These are phyloP conservation scores for Passer montanus DNA, from an alignment of 2,113 vertebrate species.

Conservation along the genomic window DNA sequence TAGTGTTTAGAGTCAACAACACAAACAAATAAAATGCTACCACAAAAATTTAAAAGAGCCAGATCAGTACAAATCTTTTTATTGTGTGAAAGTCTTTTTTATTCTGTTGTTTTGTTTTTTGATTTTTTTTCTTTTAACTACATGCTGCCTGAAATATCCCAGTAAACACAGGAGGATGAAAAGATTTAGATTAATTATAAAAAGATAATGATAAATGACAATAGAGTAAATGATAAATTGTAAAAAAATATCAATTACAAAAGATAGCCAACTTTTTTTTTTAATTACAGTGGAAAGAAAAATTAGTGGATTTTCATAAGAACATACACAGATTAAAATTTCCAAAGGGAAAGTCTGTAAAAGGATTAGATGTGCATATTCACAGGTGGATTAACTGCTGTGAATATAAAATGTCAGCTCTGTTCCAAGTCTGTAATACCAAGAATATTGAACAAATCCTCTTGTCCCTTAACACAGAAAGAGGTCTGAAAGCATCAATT, in stretches of 20 bases:
- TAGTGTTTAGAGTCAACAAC: background rate
- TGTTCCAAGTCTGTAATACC: background rate
- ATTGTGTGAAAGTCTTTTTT: background rate
- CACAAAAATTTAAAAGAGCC: background rate
- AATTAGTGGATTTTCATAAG: background rate
- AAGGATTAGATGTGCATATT: conserved; percentile 40
- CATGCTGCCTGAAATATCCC: background rate
- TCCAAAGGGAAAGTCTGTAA: conserved; percentile 48
- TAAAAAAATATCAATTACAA: background rate
- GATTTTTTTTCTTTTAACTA: background rate
- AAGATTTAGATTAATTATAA: background rate
- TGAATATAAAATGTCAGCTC: conserved; percentile 22
- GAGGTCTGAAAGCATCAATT: background rate
- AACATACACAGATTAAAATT: conserved; percentile 7
- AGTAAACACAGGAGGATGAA: background rate
- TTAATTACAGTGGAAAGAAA: background rate
- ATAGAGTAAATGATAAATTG: background rate
- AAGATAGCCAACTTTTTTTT: background rate
- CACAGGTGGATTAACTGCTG: conserved; percentile 21
- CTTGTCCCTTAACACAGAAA: background rate
- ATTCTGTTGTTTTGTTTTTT: background rate
- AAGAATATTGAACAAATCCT: conserved; percentile 5
- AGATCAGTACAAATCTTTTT: background rate
- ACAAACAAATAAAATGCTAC: background rate
- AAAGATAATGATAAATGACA: background rate